Conservation (phyloP, 2,113 vertebrate genomes). For the Ammospiza nelsoni region DNA sequence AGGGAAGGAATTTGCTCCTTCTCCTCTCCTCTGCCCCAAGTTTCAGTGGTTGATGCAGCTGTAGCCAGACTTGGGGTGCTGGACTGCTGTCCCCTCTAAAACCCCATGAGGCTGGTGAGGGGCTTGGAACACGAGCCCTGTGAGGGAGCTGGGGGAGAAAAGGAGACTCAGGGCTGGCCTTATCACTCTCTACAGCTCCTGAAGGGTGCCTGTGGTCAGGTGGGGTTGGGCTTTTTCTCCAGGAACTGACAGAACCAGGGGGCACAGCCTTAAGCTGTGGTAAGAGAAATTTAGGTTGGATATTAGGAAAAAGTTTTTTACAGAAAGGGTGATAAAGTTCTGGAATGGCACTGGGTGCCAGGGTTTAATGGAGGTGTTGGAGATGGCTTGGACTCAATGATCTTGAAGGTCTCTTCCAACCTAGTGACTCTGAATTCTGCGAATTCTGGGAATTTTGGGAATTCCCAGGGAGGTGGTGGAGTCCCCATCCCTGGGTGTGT, state of each 20-base stretch:
- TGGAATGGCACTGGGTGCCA: neutral
- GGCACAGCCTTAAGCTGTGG: neutral
- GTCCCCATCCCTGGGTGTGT: no score
- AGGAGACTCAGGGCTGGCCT: neutral
- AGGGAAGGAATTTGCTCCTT: neutral
- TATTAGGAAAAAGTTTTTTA: neutral
- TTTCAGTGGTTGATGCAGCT: neutral
- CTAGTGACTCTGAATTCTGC: no score
- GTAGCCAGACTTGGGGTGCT: neutral
- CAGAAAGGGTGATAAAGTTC: neutral
- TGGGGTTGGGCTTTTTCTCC: neutral
- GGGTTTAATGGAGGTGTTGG: no score
- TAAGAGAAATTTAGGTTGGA: neutral
- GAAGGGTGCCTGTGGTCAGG: neutral
- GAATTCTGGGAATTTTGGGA: no score
- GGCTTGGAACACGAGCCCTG: neutral
- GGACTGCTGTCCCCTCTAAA: neutral
- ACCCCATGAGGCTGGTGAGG: neutral
- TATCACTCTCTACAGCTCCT: neutral
- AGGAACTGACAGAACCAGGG: neutral
- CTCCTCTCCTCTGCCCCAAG: neutral
- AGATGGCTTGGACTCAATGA: rapidly evolving
- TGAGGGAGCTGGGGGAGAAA: neutral
- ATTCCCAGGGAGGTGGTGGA: no score
- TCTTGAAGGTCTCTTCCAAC: neutral